These are phyloP conservation scores for Acanthisitta chloris DNA, from an alignment of 2,113 vertebrate genomes.

Conservation along the genomic window DNA sequence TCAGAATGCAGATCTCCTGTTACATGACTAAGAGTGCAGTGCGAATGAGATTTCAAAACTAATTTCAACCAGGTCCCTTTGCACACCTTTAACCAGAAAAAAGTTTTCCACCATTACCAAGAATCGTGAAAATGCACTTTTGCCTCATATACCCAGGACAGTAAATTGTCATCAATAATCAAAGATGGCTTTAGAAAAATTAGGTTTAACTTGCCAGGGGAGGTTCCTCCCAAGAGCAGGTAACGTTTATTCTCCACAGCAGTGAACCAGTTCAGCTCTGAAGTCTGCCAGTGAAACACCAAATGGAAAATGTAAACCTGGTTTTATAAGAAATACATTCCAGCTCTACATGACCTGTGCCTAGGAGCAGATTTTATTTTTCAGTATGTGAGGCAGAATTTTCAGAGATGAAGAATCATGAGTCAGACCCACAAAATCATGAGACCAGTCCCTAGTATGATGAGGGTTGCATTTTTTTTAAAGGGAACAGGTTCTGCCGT, in stretches of 20 bases:
- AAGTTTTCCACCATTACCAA: neutral
- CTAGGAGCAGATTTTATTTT: slow-evolving; percentile 17
- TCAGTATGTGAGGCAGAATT: neutral
- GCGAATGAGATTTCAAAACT: neutral
- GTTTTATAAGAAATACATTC: neutral
- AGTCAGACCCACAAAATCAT: slow-evolving; percentile 8
- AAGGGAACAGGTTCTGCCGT: neutral
- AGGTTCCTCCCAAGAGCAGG: neutral
- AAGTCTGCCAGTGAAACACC: neutral
- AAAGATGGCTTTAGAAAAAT: neutral
- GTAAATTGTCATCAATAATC: neutral
- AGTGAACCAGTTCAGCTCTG: neutral
- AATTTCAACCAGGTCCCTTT: neutral
- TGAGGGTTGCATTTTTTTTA: slow-evolving; percentile 11
- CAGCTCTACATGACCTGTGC: neutral
- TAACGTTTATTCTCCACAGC: neutral
- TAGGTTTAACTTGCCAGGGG: neutral
- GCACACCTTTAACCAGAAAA: neutral
- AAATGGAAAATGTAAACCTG: neutral
- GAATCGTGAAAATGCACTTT: neutral
- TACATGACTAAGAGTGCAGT: neutral
- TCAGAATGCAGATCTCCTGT: neutral
- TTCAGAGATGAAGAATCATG: neutral
- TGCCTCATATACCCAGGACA: neutral
- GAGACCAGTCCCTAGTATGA: neutral